Base-by-base conservation (phyloP, 2,113 vertebrate species). In the Thamnaconus septentrionalis region DNA sequence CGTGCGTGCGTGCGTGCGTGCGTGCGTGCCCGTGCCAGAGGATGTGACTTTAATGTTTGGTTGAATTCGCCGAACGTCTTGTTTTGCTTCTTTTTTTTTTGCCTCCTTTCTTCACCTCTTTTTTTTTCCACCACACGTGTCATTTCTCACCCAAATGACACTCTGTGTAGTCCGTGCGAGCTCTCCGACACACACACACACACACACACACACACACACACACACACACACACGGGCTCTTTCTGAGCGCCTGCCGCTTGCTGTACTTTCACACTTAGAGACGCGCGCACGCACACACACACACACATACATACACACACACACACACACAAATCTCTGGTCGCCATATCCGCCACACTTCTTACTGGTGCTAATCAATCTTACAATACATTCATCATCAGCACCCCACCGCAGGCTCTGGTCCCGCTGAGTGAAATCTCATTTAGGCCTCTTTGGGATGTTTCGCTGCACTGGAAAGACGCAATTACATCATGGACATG, bases 301-400 rank as follows among this genome's bases (percentile, higher is more conserved):
- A 78, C 66, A 86, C 78, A 41, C 31, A 59, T 60, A 53, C 53
- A 67, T 12, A 44, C 18, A 53, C 54, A 31, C 70, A 61, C 64
- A 70, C 66, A 73, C 53, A 66, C 56, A 59, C 61, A 61, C 64
- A 78, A 63, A 86, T 76, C 80, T 84, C 77, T 69, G 79, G 75
- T 80, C 73, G 88, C 73, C 83, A 73, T 67, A 87, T 86, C 81
- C 82, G 82, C 85, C 84, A 83, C 83, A 87, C 85, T 88, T 85
- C 84, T 86, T 78, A 69, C 82, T 83, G 69, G 69, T 50, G 83
- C 93, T 95, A 94, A 96, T 95, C 94, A 94, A 94, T 95, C 93
- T 94, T 89, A 85, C 82, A 90, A 92, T 91, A 88, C 93, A 89
- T 91, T 93, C 92, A 93, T 85, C 89, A 91, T 91, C 91, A 90